phyloP scores from a whole-genome alignment of 92 coral and sea anemone genomes.

The Isaurus tuberculatus region DNA sequence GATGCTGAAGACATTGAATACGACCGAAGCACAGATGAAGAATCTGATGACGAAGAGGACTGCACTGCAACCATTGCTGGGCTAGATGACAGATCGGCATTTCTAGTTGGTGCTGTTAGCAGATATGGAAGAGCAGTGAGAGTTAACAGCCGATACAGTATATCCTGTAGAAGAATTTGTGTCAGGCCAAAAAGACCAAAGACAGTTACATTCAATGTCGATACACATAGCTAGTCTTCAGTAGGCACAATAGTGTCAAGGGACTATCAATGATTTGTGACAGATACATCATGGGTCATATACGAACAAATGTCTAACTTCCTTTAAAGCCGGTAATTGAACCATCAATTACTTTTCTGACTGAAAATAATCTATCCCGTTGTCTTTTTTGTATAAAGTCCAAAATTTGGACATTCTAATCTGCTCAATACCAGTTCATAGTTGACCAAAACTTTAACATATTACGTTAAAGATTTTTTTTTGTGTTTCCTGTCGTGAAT shows the following conservation, averaged over 20 bases:
- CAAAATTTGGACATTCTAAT: conserved; percentile 13
- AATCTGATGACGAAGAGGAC: conserved; percentile 23
- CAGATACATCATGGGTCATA: neutral
- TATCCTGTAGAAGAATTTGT: conserved; percentile 6
- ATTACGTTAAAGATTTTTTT: conserved; percentile 2
- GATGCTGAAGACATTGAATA: conserved; percentile 41
- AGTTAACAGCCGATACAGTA: conserved; percentile 21
- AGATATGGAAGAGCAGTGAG: conserved; percentile 43
- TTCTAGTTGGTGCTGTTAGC: conserved; percentile 33
- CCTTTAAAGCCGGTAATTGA: conserved; percentile 16
- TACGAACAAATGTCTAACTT: conserved; percentile 18
- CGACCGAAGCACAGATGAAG: conserved; percentile 49
- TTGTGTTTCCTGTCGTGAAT: neutral
- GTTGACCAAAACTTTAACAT: conserved; percentile 5
- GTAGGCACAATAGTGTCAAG: neutral
- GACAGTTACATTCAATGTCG: conserved; percentile 3
- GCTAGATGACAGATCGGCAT: conserved; percentile 27
- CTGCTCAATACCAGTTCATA: conserved; percentile 17
- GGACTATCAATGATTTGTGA: neutral
- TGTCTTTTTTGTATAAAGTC: neutral
- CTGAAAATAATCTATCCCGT: neutral
- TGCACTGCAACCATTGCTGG: conserved; percentile 6
- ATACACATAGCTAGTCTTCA: conserved; percentile 25
- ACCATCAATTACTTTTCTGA: conserved; percentile 17
- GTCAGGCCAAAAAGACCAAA: conserved; percentile 18